Conservation (phyloP, 2,888 invertebrate species). For the Noctua janthe region DNA sequence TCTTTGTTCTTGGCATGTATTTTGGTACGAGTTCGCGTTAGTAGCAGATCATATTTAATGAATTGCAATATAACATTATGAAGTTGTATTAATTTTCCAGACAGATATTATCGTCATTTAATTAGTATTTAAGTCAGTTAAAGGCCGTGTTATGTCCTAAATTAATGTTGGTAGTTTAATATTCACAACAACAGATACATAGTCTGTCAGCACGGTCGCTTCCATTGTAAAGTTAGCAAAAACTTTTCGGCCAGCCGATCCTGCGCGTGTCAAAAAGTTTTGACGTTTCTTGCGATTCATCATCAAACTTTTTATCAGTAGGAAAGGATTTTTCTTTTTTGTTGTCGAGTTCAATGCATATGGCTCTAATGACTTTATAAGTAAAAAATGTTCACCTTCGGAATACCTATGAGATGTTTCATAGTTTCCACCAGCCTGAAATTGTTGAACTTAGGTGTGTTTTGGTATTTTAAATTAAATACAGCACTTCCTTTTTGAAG, state of each 20-base stretch:
- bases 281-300: slow-evolving; percentile 47
- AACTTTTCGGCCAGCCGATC: slow-evolving; percentile 51
- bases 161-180: slow-evolving; percentile 39
- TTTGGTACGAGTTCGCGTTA: slow-evolving; percentile 18
- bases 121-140: slow-evolving; percentile 25
- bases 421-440: not conserved
- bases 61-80: slow-evolving; percentile 23
- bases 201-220: slow-evolving; percentile 46
- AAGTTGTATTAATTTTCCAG: slow-evolving; percentile 16
- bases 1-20: slow-evolving; percentile 21
- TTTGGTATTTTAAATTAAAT: slow-evolving; percentile 36
- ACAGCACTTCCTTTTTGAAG: slow-evolving; percentile 39
- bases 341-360: slow-evolving; percentile 4
- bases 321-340: slow-evolving; percentile 41
- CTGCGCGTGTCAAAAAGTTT: slow-evolving; percentile 63
- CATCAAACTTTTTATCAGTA: slow-evolving; percentile 50
- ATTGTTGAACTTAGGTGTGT: slow-evolving; percentile 22
- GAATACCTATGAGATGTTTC: not conserved
- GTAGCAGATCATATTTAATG: slow-evolving; percentile 33
- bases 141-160: slow-evolving; percentile 15
- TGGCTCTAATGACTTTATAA: not conserved
- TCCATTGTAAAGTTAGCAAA: slow-evolving; percentile 54
- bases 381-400: not conserved
- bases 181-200: slow-evolving; percentile 55
- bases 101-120: slow-evolving; percentile 12